Conservation (phyloP, 2,888 invertebrate genomes). For the Agrotis puta region DNA sequence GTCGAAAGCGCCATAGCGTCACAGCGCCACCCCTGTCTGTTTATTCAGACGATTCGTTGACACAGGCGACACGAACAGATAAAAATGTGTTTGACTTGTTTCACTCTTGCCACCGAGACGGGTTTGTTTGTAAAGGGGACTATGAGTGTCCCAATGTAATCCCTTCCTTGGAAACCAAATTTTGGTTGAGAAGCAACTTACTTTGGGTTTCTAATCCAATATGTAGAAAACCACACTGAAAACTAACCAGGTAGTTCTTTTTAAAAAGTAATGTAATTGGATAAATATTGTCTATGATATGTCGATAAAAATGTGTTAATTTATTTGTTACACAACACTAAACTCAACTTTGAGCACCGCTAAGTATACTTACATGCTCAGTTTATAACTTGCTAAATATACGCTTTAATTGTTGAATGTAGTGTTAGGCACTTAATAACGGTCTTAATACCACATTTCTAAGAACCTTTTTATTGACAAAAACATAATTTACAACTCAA, state of each 20-base stretch:
- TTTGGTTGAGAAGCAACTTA: slow-evolving; percentile 34
- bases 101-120: slow-evolving; percentile 82
- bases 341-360: slow-evolving; percentile 31
- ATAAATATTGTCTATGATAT: background rate
- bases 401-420: slow-evolving; percentile 13
- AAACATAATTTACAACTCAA: slow-evolving; percentile 54
- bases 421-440: slow-evolving; percentile 28
- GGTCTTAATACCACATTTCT: slow-evolving; percentile 30
- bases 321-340: slow-evolving; percentile 44
- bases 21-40: slow-evolving; percentile 83
- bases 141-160: slow-evolving; percentile 67
- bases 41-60: slow-evolving; percentile 83
- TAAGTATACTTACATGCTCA: slow-evolving; percentile 32
- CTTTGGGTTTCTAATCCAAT: slow-evolving; percentile 29
- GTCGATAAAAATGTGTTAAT: slow-evolving; percentile 32
- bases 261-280: background rate
- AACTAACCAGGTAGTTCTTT: background rate
- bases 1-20: slow-evolving; percentile 75
- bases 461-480: slow-evolving; percentile 46
- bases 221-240: background rate
- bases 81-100: slow-evolving; percentile 87
- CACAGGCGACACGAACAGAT: slow-evolving; percentile 83
- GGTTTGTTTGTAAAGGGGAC: slow-evolving; percentile 75
- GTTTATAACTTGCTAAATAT: slow-evolving; percentile 30
- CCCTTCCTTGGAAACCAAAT: slow-evolving; percentile 54